These are phyloP conservation scores for Drosophila bocki DNA, from an alignment of 1,140 invertebrate species.

Conservation along the genomic window DNA sequence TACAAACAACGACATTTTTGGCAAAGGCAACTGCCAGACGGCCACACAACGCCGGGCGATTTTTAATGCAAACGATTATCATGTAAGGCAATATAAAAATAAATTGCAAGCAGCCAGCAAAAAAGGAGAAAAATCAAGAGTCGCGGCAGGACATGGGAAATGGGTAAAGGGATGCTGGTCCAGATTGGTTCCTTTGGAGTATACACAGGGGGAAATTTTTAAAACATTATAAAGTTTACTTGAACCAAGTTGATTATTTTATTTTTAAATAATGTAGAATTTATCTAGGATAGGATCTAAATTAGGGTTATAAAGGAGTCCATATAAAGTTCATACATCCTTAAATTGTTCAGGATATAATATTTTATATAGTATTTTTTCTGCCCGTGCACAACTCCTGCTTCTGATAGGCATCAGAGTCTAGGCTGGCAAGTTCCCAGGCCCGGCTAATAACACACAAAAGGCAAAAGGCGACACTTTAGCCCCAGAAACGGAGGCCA, in stretches of 20 bases:
- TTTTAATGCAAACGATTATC: constrained; percentile 82
- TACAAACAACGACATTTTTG: constrained; percentile 72
- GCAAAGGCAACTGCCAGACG: constrained; percentile 55
- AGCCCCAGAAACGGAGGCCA: constrained; percentile 44
- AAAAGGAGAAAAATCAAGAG: constrained; percentile 22
- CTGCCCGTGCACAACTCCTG: constrained; percentile 11
- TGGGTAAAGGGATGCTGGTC: constrained; percentile 29
- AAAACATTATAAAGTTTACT: no score
- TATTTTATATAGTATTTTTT: no score
- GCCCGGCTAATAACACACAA: constrained; percentile 36
- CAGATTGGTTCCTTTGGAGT: constrained; percentile 26
- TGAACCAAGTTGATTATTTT: neutral
- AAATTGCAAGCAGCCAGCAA: constrained; percentile 58
- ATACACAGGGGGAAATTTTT: constrained; percentile 14
- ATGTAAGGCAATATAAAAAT: constrained; percentile 81
- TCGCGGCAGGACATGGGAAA: constrained; percentile 16
- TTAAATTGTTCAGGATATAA: no score
- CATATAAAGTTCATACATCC: no score
- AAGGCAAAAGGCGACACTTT: constrained; percentile 56
- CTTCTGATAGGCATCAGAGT: constrained; percentile 56
- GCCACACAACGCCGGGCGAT: constrained; percentile 52
- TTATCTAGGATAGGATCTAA: neutral
- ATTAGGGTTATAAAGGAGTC: neutral
- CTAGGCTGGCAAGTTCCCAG: constrained; percentile 48
- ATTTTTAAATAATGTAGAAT: neutral